Base-by-base conservation (phyloP, 1,140 invertebrate species). In the Samia ricini region DNA sequence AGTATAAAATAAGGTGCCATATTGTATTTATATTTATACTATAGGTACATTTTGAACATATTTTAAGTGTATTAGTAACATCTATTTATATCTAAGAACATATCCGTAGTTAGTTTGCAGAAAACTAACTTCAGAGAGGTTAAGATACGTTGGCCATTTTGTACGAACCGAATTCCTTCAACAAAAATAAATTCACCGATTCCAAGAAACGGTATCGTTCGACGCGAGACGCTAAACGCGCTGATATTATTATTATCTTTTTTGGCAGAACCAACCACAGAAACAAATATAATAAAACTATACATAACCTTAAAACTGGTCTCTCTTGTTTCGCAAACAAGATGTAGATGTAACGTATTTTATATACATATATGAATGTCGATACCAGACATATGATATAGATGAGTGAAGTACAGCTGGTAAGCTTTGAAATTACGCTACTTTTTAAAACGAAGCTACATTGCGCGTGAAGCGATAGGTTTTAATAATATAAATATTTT, bases 291-390 rank as follows among this genome's bases (percentile, higher is more conserved):
- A 42, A 42, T 55, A 23, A 23, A 23, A 33, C 18, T 18, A 29
- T 26, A n/a, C n/a, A 23, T 33, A 4, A 23, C 33, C 42, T 49
- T n/a, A 61, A 67, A 72, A 69, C 72, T 49, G 61, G 64, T 66
- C 50, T 23, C 54, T 64, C 72, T 66, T 58, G 72, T 76, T 71
- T 42, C 54, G 50, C 60, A 42, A 54, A 52, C 60, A 49, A 26
- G 3, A 26, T 26, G 26, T 8, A 26, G 26, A 3, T 8, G 0
- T 42, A 42, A n/a, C n/a, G n/a, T 42, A 15, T 42, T 3, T 10
- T 42, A 42, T 42, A 42, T 12, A 15, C 26, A 5, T 5, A 29
- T 42, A 42, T 15, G 1, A 15, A 42, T 42, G 0, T 4, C 33
- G 33, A 42, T 15, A 15, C 33, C 33, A 42, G 15, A 42, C 33